Conservation (phyloP, 2,113 vertebrate genomes). For the Cryptomyrus ogoouensis region DNA sequence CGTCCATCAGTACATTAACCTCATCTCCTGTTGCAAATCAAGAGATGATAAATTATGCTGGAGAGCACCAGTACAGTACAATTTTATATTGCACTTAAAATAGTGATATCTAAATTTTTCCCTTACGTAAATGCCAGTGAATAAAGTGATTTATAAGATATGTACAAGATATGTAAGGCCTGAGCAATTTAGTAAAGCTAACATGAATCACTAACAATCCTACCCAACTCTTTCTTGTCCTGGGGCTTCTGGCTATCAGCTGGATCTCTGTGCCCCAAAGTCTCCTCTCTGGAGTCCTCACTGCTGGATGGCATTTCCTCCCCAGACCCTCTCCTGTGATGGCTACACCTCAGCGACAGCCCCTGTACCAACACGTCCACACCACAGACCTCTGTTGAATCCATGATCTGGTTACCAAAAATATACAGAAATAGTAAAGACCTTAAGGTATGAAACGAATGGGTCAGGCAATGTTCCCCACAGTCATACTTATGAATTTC, state of each 20-base stretch:
- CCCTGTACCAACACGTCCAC: neutral
- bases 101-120: neutral
- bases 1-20: conserved; percentile 92
- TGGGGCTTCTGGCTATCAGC: conserved; percentile 63
- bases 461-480: neutral
- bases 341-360: neutral
- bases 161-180: neutral
- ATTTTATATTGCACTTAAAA: neutral
- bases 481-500: neutral
- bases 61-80: neutral
- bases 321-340: neutral
- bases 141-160: neutral
- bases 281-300: conserved; percentile 71
- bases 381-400: neutral
- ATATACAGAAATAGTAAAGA: neutral
- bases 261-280: conserved; percentile 76
- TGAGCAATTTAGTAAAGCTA: neutral
- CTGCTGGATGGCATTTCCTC: conserved; percentile 17
- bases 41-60: neutral
- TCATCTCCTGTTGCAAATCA: conserved; percentile 78
- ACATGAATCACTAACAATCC: neutral
- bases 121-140: neutral
- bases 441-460: neutral
- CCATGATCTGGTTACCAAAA: neutral
- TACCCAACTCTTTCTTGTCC: conserved; percentile 83